Evolutionary conservation across 1,140 invertebrate species (phyloP).

Genomic region (Plutomurus gul): DNA sequence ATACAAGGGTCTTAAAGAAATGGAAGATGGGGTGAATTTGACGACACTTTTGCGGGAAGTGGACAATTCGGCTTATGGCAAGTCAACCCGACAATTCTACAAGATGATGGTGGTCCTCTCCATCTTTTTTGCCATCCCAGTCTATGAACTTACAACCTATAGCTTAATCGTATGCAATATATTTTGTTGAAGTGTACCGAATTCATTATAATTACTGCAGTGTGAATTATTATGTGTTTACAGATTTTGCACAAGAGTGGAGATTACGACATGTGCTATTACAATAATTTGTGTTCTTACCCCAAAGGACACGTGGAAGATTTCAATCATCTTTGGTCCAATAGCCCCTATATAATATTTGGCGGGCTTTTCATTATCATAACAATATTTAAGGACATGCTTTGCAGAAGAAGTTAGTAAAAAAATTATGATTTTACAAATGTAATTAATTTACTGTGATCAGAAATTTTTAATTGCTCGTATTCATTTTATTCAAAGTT

Average conservation of each 20-base stretch:
- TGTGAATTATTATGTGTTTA: background rate
- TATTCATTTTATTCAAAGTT: no score
- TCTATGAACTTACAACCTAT: background rate
- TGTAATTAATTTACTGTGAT: no score
- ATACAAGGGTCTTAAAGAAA: background rate
- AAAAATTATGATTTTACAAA: no score
- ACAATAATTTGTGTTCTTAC: background rate
- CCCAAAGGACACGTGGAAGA: background rate
- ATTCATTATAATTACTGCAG: background rate
- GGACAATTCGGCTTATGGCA: background rate
- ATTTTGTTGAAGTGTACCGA: background rate
- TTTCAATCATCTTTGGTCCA: background rate
- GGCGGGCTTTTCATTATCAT: no score
- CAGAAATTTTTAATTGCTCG: no score
- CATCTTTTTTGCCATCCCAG: background rate
- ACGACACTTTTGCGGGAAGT: background rate
- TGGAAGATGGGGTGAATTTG: background rate
- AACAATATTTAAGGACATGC: no score
- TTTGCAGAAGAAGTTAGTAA: no score
- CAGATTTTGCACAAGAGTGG: background rate
- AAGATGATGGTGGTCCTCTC: background rate
- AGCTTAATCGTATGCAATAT: background rate
- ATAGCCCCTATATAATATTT: no score
- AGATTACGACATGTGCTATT: background rate
- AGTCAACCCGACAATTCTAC: background rate